Evolutionary conservation across 2,113 vertebrate species (phyloP), one percentile per base, ranked within the genome.

Genomic region (Cichladusa arquata): DNA sequence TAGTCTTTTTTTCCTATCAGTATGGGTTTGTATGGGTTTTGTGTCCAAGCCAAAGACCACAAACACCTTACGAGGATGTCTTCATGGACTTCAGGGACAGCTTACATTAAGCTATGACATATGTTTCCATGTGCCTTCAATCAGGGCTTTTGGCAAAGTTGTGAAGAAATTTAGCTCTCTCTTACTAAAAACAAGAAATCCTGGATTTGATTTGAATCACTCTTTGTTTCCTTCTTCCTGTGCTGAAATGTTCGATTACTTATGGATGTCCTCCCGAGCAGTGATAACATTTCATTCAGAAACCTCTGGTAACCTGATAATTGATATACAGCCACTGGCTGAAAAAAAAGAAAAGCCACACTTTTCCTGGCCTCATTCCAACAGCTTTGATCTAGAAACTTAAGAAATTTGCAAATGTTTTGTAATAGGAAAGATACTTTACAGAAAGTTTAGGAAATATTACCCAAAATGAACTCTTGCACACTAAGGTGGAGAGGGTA

Each of bases 111-210:
- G 19, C 57, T 76, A 42, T 11, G 36, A 77, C 81, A 34, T 48
- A 18, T 73, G 67, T 80, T 95, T 93, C 90, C 80, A 48, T 67
- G 54, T 89, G 57, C 72, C 86, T 96, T 91, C 81, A 64, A 5
- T 90, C 64, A 51, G 11, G 11, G 14, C 11, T 54, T 93, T 92
- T 94, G 78, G 64, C 42, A 29, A 84, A 72, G 5, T 31, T 64
- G 17, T 72, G 74, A 87, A 91, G 50, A 77, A 53, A 81, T 87
- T 82, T 90, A 66, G 24, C 90, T 90, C 19, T 87, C n/a, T 87
- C 56, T 92, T 90, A 71, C 11, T 62, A 70, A 77, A 93, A 77
- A 11, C 25, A 72, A 74, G 50, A 84, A 83, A 79, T 92, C 19
- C 50, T 95, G 85, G 26, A 58, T 83, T 88, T 1, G 1, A 42